Conservation (phyloP, 2,888 invertebrate species). For the Oegoconia quadripuncta region DNA sequence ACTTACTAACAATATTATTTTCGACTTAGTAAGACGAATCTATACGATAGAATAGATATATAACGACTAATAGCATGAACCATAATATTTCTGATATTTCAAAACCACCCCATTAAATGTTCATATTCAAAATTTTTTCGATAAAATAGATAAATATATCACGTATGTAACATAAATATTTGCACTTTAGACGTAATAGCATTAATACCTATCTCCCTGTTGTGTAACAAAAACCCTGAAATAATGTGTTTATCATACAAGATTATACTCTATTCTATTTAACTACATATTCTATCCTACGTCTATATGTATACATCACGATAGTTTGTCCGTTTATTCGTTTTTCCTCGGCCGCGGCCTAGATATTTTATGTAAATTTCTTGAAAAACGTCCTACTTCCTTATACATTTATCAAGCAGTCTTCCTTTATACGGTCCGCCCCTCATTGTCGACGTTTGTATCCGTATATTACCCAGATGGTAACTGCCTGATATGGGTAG, state of each 20-base stretch:
- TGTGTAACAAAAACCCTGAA: too few species aligned
- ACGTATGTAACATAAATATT: neutral
- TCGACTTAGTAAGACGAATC: too few species aligned
- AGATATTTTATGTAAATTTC: constrained; percentile 54
- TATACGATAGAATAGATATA: too few species aligned
- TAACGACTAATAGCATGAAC: too few species aligned
- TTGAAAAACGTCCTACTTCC: constrained; percentile 40
- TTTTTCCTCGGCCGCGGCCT: constrained; percentile 35
- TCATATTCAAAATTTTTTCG: neutral
- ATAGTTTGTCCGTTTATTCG: constrained; percentile 32
- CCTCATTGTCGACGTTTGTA: neutral
- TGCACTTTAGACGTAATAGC: neutral
- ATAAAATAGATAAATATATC: neutral
- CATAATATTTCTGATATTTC: too few species aligned
- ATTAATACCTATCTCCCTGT: neutral
- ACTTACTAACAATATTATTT: too few species aligned
- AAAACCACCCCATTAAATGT: too few species aligned
- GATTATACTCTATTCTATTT: neutral
- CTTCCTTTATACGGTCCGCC: constrained; percentile 3
- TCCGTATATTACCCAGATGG: constrained; percentile 1
- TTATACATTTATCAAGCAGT: constrained; percentile 22
- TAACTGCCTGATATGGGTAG: neutral
- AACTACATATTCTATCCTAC: neutral
- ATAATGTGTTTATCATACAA: too few species aligned
- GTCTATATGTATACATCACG: neutral